phyloP scores from a whole-genome alignment of 2,888 invertebrate species.

The Stenchaetothrips biformis region DNA sequence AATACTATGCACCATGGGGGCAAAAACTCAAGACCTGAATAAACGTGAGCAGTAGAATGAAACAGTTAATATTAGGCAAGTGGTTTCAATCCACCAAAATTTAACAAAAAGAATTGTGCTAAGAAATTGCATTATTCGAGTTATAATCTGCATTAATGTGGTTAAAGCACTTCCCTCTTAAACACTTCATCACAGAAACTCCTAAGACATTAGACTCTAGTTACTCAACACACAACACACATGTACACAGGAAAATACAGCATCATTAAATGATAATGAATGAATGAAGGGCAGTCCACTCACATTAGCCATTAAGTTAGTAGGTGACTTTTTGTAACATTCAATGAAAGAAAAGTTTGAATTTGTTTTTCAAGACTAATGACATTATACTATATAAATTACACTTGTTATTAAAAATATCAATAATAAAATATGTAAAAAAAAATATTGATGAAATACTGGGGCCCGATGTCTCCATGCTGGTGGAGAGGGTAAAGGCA shows the following conservation, averaged over 20 bases:
- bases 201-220: neutral
- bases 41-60: no score
- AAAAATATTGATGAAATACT: conserved; percentile 13
- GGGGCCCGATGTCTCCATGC: neutral
- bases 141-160: neutral
- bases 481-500: no score
- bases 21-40: no score
- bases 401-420: conserved; percentile 13
- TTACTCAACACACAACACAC: neutral
- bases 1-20: no score
- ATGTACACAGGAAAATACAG: neutral
- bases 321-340: neutral
- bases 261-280: neutral
- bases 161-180: neutral
- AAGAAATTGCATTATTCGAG: no score
- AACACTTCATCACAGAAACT: conserved; percentile 4
- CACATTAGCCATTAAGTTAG: neutral
- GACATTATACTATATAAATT: neutral
- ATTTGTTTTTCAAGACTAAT: neutral
- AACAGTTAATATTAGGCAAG: no score
- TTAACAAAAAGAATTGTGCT: no score
- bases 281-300: neutral
- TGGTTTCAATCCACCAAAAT: no score
- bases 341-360: neutral
- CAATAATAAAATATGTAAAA: conserved; percentile 23